Conservation (phyloP, 2,888 invertebrate genomes). For the Endotricha flammealis region DNA sequence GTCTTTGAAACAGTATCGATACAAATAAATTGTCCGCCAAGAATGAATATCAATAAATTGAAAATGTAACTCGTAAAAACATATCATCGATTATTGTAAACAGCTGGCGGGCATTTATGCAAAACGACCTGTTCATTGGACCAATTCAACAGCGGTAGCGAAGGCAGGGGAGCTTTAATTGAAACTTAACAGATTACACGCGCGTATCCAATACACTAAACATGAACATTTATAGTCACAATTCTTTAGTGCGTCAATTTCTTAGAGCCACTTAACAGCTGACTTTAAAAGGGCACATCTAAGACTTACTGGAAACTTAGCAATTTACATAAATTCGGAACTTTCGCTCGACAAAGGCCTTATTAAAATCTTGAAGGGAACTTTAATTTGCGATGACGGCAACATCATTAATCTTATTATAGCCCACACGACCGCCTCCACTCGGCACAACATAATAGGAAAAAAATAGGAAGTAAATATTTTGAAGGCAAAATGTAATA, state of each 20-base stretch:
- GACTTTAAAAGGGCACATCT: slow-evolving; percentile 2
- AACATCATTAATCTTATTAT: slow-evolving; percentile 64
- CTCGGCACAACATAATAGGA: slow-evolving; percentile 28
- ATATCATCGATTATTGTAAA: slow-evolving; percentile 75
- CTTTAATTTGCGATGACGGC: slow-evolving; percentile 64
- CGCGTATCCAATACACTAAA: slow-evolving; percentile 17
- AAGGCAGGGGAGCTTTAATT: slow-evolving; percentile 51
- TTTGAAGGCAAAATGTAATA: slow-evolving; percentile 8
- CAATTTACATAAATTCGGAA: slow-evolving; percentile 57
- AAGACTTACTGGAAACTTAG: slow-evolving; percentile 37
- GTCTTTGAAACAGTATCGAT: slow-evolving; percentile 65
- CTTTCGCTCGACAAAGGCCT: slow-evolving; percentile 54
- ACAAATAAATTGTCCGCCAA: slow-evolving; percentile 69
- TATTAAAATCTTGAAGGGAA: slow-evolving; percentile 65
- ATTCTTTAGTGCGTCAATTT: slow-evolving; percentile 2
- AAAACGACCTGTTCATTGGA: slow-evolving; percentile 62
- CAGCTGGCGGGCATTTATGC: slow-evolving; percentile 75
- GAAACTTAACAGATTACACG: slow-evolving; percentile 40
- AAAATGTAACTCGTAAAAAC: slow-evolving; percentile 71
- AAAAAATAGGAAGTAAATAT: slow-evolving; percentile 33
- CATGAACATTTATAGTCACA: slow-evolving; percentile 1
- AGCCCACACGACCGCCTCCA: slow-evolving; percentile 32
- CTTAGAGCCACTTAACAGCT: not conserved
- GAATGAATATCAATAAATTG: slow-evolving; percentile 74
- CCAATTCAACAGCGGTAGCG: slow-evolving; percentile 70